phyloP scores from a whole-genome alignment of 2,888 invertebrate genomes.

The Periphyllus acericola region DNA sequence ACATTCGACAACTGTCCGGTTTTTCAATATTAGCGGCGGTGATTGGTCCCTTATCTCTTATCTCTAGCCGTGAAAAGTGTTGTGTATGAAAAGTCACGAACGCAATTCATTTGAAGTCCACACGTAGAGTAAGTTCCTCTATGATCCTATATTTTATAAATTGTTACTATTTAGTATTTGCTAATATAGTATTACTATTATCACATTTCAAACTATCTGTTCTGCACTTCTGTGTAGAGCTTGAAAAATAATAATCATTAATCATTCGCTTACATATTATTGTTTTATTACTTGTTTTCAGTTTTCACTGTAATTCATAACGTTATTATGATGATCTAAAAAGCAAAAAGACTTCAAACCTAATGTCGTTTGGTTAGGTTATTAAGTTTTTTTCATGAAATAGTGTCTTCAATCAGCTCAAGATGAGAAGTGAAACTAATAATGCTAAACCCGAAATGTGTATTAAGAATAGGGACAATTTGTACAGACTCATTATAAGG shows the following conservation, averaged over 20 bases:
- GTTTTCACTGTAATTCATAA: background rate
- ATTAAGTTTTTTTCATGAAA: background rate
- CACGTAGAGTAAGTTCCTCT: too few relatives aligned
- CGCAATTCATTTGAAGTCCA: too few relatives aligned
- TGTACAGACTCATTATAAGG: constrained; percentile 95
- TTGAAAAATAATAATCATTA: background rate
- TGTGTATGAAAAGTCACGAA: too few relatives aligned
- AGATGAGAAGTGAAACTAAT: constrained; percentile 41
- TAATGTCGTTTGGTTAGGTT: too few relatives aligned
- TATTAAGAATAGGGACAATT: constrained; percentile 84
- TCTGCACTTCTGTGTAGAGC: background rate
- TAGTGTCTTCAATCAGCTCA: background rate
- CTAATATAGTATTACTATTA: constrained; percentile 45
- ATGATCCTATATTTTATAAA: too few relatives aligned
- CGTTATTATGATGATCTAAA: background rate
- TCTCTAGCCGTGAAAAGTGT: too few relatives aligned
- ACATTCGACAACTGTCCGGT: too few relatives aligned
- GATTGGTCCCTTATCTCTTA: too few relatives aligned
- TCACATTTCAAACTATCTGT: constrained; percentile 39
- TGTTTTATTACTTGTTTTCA: background rate
- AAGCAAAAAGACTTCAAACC: too few relatives aligned
- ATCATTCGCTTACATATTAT: background rate
- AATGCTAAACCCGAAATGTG: constrained; percentile 72
- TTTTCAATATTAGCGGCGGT: too few relatives aligned
- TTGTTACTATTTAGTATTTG: too few relatives aligned